Percentiles rank a stretch among this genome's conserved stretches.
phyloP scores from a whole-genome alignment of 2,797 vertebrate genomes.

The Silurus aristotelis region DNA sequence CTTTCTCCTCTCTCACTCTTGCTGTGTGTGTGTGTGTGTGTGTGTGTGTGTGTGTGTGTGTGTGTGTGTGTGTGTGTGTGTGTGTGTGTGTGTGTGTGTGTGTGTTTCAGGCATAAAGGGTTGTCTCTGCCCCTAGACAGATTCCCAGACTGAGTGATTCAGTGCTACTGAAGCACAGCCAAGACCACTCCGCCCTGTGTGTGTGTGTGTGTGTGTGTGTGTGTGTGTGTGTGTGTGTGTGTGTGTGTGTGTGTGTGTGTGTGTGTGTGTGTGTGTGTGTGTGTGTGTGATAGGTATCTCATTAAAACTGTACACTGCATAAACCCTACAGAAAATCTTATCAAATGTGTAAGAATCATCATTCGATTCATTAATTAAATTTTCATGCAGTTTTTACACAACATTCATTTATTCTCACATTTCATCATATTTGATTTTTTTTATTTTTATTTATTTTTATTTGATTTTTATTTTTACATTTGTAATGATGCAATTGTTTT shows the following conservation, averaged over 20 bases:
- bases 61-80: slow-evolving; percentile 1
- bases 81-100: slow-evolving; percentile 50
- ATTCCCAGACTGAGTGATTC: slow-evolving; percentile 76
- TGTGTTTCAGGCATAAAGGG: slow-evolving; percentile 71
- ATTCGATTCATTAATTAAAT: neutral
- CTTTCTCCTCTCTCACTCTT: slow-evolving; percentile 25
- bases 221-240: slow-evolving; percentile 36
- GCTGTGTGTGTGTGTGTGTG: neutral
- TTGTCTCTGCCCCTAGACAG: slow-evolving; percentile 74
- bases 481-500: neutral
- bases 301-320: neutral
- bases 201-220: slow-evolving; percentile 40
- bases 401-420: neutral
- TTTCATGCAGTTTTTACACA: neutral
- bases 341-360: neutral
- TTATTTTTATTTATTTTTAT: neutral
- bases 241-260: slow-evolving; percentile 36
- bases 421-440: neutral
- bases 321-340: neutral
- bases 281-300: neutral
- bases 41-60: slow-evolving; percentile 49
- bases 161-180: slow-evolving; percentile 72
- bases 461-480: neutral
- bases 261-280: slow-evolving; percentile 29
- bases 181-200: slow-evolving; percentile 62